Evolutionary conservation across 1,140 invertebrate genomes (phyloP), one percentile per base, ranked within the genome.

Genomic region (Galleria mellonella): DNA sequence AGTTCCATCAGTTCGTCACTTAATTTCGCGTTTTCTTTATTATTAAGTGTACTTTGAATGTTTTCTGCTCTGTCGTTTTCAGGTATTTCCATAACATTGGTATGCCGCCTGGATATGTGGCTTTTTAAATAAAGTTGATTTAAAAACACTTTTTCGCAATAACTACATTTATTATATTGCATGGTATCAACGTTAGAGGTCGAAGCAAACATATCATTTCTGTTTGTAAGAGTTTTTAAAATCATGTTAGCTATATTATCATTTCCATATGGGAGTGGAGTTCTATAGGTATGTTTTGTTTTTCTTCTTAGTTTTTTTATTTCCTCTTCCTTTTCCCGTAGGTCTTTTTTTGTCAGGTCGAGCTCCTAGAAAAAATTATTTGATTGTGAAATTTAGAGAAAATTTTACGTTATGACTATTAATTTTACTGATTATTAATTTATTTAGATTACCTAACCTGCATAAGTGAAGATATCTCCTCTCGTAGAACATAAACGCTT

Each of bases 401-500:
- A 35, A 2, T n/a, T n/a, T n/a, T n/a, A n/a, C n/a, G n/a, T n/a
- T n/a, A n/a, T n/a, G n/a, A n/a, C n/a, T n/a, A n/a, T n/a, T n/a
- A n/a, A n/a, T n/a, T n/a, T n/a, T n/a, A n/a, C n/a, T n/a, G n/a
- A n/a, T n/a, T n/a, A n/a, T n/a, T n/a, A n/a, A n/a, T n/a, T n/a
- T n/a, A n/a, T n/a, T 23, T 23, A 6, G 6, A 23, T 23, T 23
- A 23, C 6, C 17, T 32, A 70, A 88, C 90, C 67, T 90, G 87
- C 8, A 88, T 81, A 50, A 89, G 71, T 9, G 76, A 74, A 37
- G 75, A 84, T 4, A 91, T 60, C 66, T 91, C 90, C 54, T 91
- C 89, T 52, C 90, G 89, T 6, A 92, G 62, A 23, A 91, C 86
- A 50, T 89, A 83, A 23, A 92, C 88, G 58, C 89, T 91, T 37